Conservation (phyloP, 2,888 invertebrate genomes). For the Quadriops clusia region DNA sequence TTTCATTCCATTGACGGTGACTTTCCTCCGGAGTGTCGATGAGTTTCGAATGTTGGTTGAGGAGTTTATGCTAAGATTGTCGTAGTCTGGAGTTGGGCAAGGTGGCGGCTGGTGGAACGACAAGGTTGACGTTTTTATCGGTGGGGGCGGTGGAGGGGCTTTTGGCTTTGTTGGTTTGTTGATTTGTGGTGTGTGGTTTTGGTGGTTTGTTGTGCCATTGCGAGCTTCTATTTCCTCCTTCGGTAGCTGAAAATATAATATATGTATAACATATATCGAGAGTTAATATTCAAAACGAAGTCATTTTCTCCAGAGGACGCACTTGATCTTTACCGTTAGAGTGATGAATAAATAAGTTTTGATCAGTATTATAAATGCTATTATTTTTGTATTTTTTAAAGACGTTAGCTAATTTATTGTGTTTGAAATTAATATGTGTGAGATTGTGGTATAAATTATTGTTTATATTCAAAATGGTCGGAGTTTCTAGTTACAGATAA, state of each 20-base stretch:
- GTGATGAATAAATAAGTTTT: too few species aligned
- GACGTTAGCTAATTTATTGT: too few species aligned
- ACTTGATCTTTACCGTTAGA: too few species aligned
- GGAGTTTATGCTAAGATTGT: slow-evolving; percentile 34
- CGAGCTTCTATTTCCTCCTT: slow-evolving; percentile 9
- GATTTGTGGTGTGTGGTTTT: slow-evolving; percentile 19
- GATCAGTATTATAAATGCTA: too few species aligned
- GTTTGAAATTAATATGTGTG: too few species aligned
- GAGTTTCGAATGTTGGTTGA: too few species aligned
- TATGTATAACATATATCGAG: not conserved
- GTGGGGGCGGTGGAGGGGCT: slow-evolving; percentile 32
- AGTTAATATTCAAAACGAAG: not conserved
- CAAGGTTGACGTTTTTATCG: slow-evolving; percentile 30
- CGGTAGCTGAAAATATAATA: slow-evolving; percentile 17
- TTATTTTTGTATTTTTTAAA: too few species aligned
- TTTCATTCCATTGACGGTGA: slow-evolving; percentile 17
- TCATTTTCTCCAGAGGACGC: too few species aligned
- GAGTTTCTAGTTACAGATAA: too few species aligned
- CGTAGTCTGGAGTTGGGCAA: slow-evolving; percentile 45
- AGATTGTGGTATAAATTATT: too few species aligned
- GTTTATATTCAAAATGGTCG: too few species aligned
- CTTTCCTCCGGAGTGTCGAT: slow-evolving; percentile 20
- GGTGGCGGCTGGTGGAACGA: slow-evolving; percentile 34
- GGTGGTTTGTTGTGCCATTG: too few species aligned
- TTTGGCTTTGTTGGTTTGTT: slow-evolving; percentile 24